These are phyloP conservation scores for Sciaenops ocellatus DNA, from an alignment of 2,797 vertebrate species.

Conservation along the genomic window DNA sequence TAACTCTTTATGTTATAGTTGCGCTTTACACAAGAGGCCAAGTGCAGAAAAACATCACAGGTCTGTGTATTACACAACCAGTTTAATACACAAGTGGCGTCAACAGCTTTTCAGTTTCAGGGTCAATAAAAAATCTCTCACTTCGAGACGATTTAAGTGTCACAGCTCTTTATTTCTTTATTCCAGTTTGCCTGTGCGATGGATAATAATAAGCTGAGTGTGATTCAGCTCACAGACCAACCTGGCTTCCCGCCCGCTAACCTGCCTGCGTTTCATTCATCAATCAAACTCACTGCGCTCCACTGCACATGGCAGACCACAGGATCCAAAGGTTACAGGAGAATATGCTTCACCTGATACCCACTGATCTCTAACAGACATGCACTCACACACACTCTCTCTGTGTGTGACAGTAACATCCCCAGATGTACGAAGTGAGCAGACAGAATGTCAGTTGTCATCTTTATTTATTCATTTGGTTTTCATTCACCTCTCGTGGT, in stretches of 20 bases:
- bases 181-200: constrained; percentile 14
- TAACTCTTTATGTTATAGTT: not conserved
- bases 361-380: not conserved
- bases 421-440: not conserved
- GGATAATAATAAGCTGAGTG: constrained; percentile 41
- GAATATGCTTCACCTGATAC: constrained; percentile 16
- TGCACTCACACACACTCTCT: not conserved
- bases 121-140: constrained; percentile 25
- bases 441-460: not conserved
- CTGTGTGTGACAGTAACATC: not conserved
- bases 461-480: not conserved
- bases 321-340: constrained; percentile 30
- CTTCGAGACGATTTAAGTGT: constrained; percentile 2
- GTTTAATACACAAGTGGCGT: not conserved
- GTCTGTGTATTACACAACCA: not conserved
- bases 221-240: constrained; percentile 48
- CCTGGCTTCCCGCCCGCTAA: constrained; percentile 24
- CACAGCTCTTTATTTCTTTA: constrained; percentile 32
- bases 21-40: constrained; percentile 8
- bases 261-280: constrained; percentile 43
- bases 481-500: not conserved
- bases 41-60: constrained; percentile 1
- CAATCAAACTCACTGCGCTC: constrained; percentile 41
- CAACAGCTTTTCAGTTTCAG: constrained; percentile 25
- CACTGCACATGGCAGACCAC: not conserved